Conservation (phyloP, 2,113 vertebrate genomes). For the Vidua macroura region DNA sequence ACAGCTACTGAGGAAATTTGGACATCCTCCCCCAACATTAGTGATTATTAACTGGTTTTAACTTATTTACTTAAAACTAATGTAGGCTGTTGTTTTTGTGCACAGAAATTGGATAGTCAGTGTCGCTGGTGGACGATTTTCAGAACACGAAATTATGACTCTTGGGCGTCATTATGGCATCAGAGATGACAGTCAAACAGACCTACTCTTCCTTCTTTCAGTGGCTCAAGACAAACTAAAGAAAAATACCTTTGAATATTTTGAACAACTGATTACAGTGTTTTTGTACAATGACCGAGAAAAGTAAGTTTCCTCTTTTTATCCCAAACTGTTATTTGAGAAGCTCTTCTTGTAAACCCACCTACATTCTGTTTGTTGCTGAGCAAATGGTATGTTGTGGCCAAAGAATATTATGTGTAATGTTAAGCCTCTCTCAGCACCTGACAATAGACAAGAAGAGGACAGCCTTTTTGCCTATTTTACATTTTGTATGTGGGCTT, state of each 20-base stretch:
- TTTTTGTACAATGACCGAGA: slow-evolving; percentile 76
- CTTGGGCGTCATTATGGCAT: slow-evolving; percentile 76
- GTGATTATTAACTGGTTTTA: neutral
- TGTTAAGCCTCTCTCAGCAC: neutral
- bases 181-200: slow-evolving; percentile 45
- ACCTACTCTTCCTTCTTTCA: slow-evolving; percentile 73
- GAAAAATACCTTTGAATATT: slow-evolving; percentile 82
- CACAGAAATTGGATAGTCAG: slow-evolving; percentile 77
- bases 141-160: slow-evolving; percentile 86
- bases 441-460: neutral
- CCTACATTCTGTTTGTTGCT: neutral
- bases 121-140: slow-evolving; percentile 68
- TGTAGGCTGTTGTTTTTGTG: neutral
- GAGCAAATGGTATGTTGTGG: neutral
- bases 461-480: neutral
- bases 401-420: neutral
- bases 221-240: slow-evolving; percentile 81
- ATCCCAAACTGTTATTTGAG: neutral
- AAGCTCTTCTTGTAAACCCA: neutral
- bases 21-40: neutral
- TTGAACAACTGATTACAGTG: slow-evolving; percentile 69
- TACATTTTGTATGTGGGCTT: neutral
- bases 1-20: neutral
- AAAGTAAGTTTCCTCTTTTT: slow-evolving; percentile 74
- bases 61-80: neutral